Evolutionary conservation across 2,113 vertebrate species (phyloP).

Genomic region (Cacatua alba): DNA sequence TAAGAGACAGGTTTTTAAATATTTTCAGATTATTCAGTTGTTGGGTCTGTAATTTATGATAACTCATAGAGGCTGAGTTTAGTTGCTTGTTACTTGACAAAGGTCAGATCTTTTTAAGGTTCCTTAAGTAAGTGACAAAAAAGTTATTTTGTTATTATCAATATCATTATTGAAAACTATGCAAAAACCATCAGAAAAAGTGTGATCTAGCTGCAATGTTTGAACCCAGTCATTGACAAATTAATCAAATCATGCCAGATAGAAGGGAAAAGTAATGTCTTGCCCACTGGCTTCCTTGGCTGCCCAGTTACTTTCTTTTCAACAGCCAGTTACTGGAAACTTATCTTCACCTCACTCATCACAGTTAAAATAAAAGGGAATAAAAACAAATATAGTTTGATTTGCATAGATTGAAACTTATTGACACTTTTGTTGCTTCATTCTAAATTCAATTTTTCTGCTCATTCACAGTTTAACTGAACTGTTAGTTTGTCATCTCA

Average conservation of each 20-base stretch:
- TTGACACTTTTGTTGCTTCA: rapidly evolving
- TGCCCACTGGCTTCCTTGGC: not conserved
- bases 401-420: not conserved
- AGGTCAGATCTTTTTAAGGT: not conserved
- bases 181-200: not conserved
- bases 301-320: not conserved
- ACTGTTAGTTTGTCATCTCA: not conserved
- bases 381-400: not conserved
- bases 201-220: not conserved
- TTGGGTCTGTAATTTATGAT: not conserved
- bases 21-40: not conserved
- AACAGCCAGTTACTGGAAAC: not conserved
- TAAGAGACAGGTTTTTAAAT: not conserved
- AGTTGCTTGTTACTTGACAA: not conserved
- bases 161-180: not conserved
- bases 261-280: not conserved
- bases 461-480: not conserved
- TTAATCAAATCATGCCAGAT: not conserved
- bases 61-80: not conserved
- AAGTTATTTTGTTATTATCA: not conserved
- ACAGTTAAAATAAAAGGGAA: not conserved
- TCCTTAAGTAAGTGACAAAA: not conserved
- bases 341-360: not conserved
- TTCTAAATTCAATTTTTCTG: not conserved
- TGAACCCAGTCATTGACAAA: not conserved